These are phyloP conservation scores for Atherinomorus stipes DNA, from an alignment of 2,113 vertebrate genomes.

Conservation along the genomic window DNA sequence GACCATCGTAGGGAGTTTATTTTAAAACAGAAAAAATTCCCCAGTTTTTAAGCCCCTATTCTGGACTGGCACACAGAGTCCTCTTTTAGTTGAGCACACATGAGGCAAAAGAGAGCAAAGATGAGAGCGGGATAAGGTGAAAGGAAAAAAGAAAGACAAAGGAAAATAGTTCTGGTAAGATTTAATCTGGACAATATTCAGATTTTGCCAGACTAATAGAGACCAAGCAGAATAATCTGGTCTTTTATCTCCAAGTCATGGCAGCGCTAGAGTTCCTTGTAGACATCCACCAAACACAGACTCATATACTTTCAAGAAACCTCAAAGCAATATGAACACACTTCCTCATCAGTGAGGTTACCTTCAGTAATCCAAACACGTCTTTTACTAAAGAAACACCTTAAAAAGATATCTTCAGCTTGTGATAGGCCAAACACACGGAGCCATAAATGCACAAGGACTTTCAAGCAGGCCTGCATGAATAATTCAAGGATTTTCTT, in stretches of 20 bases:
- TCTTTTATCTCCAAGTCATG: conserved; percentile 63
- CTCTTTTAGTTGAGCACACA: conserved; percentile 41
- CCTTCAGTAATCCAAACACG: background rate
- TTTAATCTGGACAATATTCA: conserved; percentile 57
- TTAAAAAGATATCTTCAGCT: conserved; percentile 6
- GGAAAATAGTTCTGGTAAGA: conserved; percentile 60
- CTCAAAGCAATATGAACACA: conserved; percentile 13
- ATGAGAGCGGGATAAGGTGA: conserved; percentile 20
- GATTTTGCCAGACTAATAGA: conserved; percentile 42
- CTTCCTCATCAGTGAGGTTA: conserved; percentile 5
- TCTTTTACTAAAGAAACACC: background rate
- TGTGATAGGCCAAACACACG: background rate
- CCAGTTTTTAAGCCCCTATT: conserved; percentile 50
- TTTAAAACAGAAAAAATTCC: too few relatives aligned
- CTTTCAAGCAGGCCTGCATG: conserved; percentile 35
- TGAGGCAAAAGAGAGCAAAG: conserved; percentile 53
- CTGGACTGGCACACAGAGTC: conserved; percentile 46
- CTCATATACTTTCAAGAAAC: conserved; percentile 10
- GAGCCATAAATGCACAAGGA: conserved; percentile 28
- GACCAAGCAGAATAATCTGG: conserved; percentile 62
- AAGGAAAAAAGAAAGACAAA: conserved; percentile 58
- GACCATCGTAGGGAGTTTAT: conserved; percentile 55
- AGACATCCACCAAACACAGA: conserved; percentile 34
- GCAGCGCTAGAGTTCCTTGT: conserved; percentile 49
- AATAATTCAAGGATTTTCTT: conserved; percentile 73